Evolutionary conservation across 2,888 invertebrate species (phyloP).

Genomic region (Prionchulus punctatus): DNA sequence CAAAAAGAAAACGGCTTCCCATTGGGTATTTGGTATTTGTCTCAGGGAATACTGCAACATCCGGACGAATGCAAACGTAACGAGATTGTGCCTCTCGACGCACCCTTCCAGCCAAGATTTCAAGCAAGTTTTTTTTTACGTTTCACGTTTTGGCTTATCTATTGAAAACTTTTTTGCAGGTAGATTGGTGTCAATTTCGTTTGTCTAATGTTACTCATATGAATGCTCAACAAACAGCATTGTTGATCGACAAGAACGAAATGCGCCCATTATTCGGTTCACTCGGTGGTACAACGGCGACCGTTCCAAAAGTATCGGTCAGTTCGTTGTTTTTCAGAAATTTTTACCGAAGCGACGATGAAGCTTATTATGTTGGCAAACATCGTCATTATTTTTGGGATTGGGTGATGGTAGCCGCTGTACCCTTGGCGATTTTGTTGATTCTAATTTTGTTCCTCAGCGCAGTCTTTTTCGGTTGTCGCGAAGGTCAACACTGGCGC

Average conservation of each 20-base stretch:
- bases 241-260: neutral
- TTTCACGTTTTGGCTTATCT: neutral
- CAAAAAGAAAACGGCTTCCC: neutral
- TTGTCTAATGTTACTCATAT: conserved; percentile 3
- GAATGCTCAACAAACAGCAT: neutral
- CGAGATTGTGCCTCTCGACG: conserved; percentile 7
- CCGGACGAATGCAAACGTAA: conserved; percentile 5
- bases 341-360: neutral
- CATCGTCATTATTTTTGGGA: conserved; percentile 10
- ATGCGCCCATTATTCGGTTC: neutral
- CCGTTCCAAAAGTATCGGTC: neutral
- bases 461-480: conserved; percentile 28
- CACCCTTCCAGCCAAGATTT: conserved; percentile 4
- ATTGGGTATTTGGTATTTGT: neutral
- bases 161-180: neutral
- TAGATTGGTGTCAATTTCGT: conserved; percentile 9
- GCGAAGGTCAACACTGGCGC: conserved; percentile 31
- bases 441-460: conserved; percentile 23
- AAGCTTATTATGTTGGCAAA: neutral
- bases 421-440: conserved; percentile 17
- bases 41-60: neutral
- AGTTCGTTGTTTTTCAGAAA: too few relatives aligned
- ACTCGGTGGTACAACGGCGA: neutral
- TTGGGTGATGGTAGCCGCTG: conserved; percentile 10
- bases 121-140: neutral